These are phyloP conservation scores for Spodoptera litura DNA, from an alignment of 1,140 invertebrate species.

Conservation along the genomic window DNA sequence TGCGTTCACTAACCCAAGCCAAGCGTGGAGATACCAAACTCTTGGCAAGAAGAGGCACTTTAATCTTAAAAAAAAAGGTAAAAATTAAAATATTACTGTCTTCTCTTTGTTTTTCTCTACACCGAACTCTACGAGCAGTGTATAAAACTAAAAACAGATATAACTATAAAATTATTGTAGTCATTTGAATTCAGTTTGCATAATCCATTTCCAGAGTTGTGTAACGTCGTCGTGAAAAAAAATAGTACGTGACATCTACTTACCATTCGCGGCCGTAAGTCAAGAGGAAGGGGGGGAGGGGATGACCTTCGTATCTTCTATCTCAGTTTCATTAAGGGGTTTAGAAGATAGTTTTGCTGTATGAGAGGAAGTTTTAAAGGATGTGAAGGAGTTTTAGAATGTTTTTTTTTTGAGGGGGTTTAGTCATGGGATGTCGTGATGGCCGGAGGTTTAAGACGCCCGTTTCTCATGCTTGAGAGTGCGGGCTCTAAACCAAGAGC, in stretches of 20 bases:
- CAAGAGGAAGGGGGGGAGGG: neutral
- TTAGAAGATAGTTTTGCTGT: neutral
- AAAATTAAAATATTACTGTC: too few species aligned
- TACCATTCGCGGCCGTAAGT: slow-evolving; percentile 16
- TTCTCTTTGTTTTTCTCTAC: neutral
- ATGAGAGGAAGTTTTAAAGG: too few species aligned
- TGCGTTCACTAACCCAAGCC: too few species aligned
- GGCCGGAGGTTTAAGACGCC: too few species aligned
- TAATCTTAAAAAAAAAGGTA: too few species aligned
- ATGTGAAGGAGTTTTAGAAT: too few species aligned
- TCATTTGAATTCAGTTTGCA: slow-evolving; percentile 36
- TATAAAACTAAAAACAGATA: neutral
- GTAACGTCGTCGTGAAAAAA: neutral
- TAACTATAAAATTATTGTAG: neutral
- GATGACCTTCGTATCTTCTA: neutral
- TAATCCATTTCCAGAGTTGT: slow-evolving; percentile 22
- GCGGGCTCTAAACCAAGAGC: too few species aligned
- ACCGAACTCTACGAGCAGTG: neutral
- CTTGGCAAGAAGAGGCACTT: too few species aligned
- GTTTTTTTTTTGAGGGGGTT: too few species aligned
- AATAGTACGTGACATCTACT: slow-evolving; percentile 30
- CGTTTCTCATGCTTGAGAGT: too few species aligned
- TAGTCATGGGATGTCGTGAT: too few species aligned
- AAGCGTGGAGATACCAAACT: too few species aligned
- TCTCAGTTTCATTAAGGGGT: neutral